Base-by-base conservation (phyloP, 2,797 vertebrate genomes). In the Varecia variegata region DNA sequence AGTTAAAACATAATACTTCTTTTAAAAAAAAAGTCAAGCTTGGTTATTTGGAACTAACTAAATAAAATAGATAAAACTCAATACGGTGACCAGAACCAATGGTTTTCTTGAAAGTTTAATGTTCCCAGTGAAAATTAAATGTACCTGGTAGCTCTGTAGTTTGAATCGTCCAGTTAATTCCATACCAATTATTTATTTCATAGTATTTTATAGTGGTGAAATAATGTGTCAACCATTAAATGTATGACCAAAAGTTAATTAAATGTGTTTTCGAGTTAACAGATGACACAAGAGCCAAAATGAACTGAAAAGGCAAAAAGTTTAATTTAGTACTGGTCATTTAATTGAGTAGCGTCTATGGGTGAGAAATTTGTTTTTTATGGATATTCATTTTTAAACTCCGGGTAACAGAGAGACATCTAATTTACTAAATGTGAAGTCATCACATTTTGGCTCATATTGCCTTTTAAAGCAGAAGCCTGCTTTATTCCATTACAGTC, bases 221-320 rank as follows among this genome's bases (percentile, higher is more conserved):
- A 94, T 85, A 70, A 89, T 80, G 81, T 94, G 96, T 95, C 84
- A 94, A 95, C 77, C 89, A 82, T 81, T 96, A 96, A 97, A 97
- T 98, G 90, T 96, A 97, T 3, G 96, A 91, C 74, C 92, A 94
- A 96, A 97, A 98, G 77, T 92, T 96, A 94, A 97, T 96, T 94
- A 95, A 97, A 86, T 60, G 84, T 92, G 58, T 97, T 96, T 97
- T 71, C 82, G 93, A 97, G 80, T 60, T 94, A 93, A 93, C 38
- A 65, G 65, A 91, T 92, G 74, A 88, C 21, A 32, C 17, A 88
- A 52, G 25, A 88, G 60, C 17, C 74, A 93, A 95, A 95, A 79
- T 73, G 93, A 93, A 86, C 68, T 54, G 43, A 77, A 92, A 91
- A 83, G 20, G 50, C 60, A 54, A 52, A 82, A 89, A 67, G 50